phyloP scores from a whole-genome alignment of 2,797 vertebrate genomes.

The Rhinogobio ventralis region DNA sequence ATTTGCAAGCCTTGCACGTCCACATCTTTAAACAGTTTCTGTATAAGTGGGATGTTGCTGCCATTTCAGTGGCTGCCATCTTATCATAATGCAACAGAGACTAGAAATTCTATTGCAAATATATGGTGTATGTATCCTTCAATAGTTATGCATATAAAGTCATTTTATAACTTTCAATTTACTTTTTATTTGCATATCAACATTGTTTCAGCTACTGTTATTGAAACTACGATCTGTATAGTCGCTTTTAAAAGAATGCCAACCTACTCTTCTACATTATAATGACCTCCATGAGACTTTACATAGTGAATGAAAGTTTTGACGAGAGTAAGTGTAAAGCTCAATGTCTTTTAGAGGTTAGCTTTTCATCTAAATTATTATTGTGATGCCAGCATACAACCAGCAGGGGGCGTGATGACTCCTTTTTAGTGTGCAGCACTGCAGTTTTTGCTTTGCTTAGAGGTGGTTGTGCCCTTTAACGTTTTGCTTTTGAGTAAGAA shows the following conservation, averaged over 20 bases:
- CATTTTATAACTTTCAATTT: not conserved
- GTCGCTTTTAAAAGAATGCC: not conserved
- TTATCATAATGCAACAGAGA: not conserved
- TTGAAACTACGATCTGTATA: not conserved
- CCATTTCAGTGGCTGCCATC: no score
- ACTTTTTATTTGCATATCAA: not conserved
- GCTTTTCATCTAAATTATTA: not conserved
- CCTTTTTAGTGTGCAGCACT: not conserved
- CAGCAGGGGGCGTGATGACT: constrained; percentile 30
- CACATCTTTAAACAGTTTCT: not conserved
- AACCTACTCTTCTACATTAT: not conserved
- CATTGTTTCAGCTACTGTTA: not conserved
- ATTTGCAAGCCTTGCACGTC: not conserved
- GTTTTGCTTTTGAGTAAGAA: not conserved
- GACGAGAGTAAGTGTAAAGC: not conserved
- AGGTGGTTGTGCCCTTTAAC: constrained; percentile 7
- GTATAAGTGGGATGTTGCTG: not conserved
- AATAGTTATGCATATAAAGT: not conserved
- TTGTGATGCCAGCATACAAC: not conserved
- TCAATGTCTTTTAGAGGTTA: not conserved
- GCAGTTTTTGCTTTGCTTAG: constrained; percentile 4
- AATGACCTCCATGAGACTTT: not conserved
- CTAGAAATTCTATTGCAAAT: not conserved
- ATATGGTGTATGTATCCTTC: not conserved
- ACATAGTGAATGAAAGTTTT: not conserved